Base-by-base conservation (phyloP, 2,888 invertebrate species). In the Drosophila leonis region DNA sequence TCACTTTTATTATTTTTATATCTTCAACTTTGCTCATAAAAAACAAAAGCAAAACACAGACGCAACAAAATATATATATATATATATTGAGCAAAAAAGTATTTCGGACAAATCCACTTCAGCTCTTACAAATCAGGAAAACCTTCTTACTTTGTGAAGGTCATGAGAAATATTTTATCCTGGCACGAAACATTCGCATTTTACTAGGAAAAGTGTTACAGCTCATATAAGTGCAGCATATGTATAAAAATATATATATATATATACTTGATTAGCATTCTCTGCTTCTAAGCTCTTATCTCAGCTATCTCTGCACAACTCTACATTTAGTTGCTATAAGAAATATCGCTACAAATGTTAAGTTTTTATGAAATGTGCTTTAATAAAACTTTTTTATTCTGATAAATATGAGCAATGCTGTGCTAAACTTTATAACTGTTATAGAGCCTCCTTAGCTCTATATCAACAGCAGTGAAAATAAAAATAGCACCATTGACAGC, bases 1-100 rank as follows among this genome's bases (percentile, higher is more conserved):
- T 85, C 77, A 77, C 75, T 85, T 75, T 88, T 75, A 85, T 77
- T 82, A 77, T 84, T 82, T 69, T 71, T 67, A 69, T 80, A 76
- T 76, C 72, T 76, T 60, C 81, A 48, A 37, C 59, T 66, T 61
- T 49, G 44, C 55, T 51, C 29, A 63, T 66, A 52, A 41, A 44
- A 61, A 72, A 29, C 29, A 2, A 35, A 37, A 48, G 7, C 15
- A 27, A 35, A 18, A 31, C 48, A 13, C n/a, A n/a, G n/a, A 27
- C 10, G 29, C 5, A 5, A 4, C 5, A 46, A 35, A 24, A 10
- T 24, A 24, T 24, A 24, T 24, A 24, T 24, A 24, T 24, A 46
- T 24, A 48, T 48, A 35, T 27, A 48, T 48, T 18, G 27, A 35
- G 29, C 12, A 2, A 18, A 39, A 39, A 54, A 29, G n/a, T 54